A percentile compares a stretch with the other conserved stretches of the same genome.
Conservation (phyloP, 2,888 invertebrate genomes). For the Drosophila koepferae region DNA sequence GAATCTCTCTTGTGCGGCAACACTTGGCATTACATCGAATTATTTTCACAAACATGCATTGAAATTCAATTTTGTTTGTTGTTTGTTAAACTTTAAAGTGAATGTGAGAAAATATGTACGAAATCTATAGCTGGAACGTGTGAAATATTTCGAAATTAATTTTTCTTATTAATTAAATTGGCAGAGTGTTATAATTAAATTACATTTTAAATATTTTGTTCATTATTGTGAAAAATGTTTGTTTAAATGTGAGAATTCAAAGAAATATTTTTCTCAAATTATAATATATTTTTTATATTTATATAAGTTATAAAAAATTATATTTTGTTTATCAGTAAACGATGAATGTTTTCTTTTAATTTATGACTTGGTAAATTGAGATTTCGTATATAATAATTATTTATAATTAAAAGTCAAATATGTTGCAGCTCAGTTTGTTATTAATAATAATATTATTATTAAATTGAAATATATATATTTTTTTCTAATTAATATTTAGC, state of each 20-base stretch:
- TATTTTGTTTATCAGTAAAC: too few species aligned
- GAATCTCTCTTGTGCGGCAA: constrained; percentile 41
- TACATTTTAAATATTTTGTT: neutral
- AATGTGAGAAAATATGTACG: neutral
- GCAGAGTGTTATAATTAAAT: too few species aligned
- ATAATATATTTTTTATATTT: neutral
- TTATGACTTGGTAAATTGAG: neutral
- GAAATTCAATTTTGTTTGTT: constrained; percentile 8
- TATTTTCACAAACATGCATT: constrained; percentile 15
- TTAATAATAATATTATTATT: too few species aligned
- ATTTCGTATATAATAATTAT: neutral
- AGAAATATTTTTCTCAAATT: neutral
- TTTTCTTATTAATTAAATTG: neutral
- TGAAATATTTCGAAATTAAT: neutral
- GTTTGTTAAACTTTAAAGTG: neutral
- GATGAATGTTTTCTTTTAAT: neutral
- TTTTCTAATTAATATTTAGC: too few species aligned
- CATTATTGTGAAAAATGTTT: neutral
- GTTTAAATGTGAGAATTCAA: neutral
- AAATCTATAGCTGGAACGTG: neutral
- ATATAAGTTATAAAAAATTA: neutral
- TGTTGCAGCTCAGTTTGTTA: too few species aligned
- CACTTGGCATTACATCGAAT: constrained; percentile 59
- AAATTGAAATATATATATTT: too few species aligned
- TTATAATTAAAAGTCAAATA: too few species aligned